A percentile compares a stretch with the other conserved stretches of the same genome.
Evolutionary conservation across 2,888 invertebrate genomes (phyloP).

Genomic region (Dasypolia templi): DNA sequence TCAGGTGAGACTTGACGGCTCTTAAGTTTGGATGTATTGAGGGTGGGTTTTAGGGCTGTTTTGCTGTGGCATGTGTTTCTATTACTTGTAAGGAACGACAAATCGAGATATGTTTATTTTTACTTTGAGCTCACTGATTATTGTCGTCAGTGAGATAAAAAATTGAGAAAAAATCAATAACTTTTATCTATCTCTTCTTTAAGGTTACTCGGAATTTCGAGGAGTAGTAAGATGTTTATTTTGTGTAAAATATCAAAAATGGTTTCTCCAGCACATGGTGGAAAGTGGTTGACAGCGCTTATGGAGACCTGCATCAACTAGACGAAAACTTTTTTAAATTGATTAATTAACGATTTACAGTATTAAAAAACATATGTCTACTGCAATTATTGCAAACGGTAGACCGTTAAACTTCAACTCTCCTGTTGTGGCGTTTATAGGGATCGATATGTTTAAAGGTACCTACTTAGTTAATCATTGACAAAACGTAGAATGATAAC

Average conservation of each 20-base stretch:
- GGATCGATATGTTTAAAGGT: too few relatives aligned
- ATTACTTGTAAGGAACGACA: neutral
- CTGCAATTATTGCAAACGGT: neutral
- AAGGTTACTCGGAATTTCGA: neutral
- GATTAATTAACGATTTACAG: too few relatives aligned
- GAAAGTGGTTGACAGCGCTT: neutral
- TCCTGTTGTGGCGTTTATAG: neutral
- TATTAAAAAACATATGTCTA: too few relatives aligned
- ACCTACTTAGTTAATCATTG: neutral
- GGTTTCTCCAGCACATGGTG: too few relatives aligned
- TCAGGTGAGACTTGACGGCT: conserved; percentile 31
- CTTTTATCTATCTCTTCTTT: neutral
- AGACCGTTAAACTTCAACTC: neutral
- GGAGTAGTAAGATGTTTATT: neutral
- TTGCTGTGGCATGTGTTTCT: neutral
- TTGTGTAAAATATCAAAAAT: neutral
- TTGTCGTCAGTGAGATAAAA: neutral
- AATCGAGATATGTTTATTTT: neutral
- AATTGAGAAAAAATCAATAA: neutral
- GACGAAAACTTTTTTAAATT: too few relatives aligned
- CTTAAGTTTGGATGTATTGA: neutral
- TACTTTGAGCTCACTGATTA: neutral
- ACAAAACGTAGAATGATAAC: neutral
- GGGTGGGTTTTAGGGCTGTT: neutral
- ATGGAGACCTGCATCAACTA: too few relatives aligned